phyloP scores from a whole-genome alignment of 2,113 vertebrate genomes.

The Hypocryptadius cinnamomeus region DNA sequence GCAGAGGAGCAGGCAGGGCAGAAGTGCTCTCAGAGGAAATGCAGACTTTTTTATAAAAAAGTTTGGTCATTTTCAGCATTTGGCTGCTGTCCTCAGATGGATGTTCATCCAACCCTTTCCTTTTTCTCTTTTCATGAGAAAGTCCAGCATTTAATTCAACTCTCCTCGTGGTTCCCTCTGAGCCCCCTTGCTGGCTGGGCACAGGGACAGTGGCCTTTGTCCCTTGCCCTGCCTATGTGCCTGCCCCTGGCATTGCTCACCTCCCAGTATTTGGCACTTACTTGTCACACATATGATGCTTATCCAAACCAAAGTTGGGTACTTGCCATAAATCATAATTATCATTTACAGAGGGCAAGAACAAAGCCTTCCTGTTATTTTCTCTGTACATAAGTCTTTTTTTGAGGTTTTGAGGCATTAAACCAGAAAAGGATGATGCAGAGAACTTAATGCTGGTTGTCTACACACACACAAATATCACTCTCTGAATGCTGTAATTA shows the following conservation, averaged over 20 bases:
- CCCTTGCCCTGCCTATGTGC: background rate
- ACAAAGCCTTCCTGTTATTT: background rate
- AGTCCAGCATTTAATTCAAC: background rate
- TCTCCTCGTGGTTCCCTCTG: background rate
- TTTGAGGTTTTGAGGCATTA: background rate
- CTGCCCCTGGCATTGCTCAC: background rate
- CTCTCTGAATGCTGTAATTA: background rate
- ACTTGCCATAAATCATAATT: background rate
- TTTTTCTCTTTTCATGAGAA: background rate
- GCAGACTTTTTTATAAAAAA: background rate
- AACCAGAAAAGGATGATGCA: background rate
- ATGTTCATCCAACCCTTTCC: background rate
- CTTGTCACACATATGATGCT: background rate
- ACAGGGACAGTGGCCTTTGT: fast-evolving
- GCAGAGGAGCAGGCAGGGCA: background rate
- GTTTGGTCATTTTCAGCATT: background rate
- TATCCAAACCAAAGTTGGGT: background rate
- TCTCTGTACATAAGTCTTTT: background rate
- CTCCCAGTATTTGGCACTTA: background rate
- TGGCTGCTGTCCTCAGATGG: background rate
- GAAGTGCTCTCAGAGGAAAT: background rate
- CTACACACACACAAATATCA: background rate
- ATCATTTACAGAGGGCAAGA: background rate
- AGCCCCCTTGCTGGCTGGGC: background rate
- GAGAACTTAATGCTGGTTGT: background rate